A percentile compares a stretch with the other conserved stretches of the same genome.
Evolutionary conservation across 1,140 invertebrate genomes (phyloP).

Genomic region (Drosophila novamexicana): DNA sequence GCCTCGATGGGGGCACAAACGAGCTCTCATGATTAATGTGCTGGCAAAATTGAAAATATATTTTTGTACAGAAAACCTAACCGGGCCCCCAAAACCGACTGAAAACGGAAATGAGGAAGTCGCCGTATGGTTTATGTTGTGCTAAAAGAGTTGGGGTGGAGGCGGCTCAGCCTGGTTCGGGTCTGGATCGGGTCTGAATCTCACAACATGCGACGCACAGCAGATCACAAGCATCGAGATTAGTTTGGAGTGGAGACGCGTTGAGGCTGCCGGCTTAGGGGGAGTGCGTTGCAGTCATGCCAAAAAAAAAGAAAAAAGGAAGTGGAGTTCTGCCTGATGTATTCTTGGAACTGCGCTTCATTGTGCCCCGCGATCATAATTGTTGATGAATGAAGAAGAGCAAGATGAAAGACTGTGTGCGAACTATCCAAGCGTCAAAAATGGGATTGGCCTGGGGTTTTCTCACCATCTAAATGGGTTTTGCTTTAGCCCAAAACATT

Average conservation of each 20-base stretch:
- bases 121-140: constrained; percentile 77
- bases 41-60: constrained; percentile 79
- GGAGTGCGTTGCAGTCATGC: constrained; percentile 20
- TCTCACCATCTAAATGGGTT: background rate
- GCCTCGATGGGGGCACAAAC: constrained; percentile 53
- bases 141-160: constrained; percentile 70
- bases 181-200: constrained; percentile 42
- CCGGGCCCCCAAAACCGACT: constrained; percentile 24
- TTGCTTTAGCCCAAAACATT: background rate
- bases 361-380: constrained; percentile 24
- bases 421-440: constrained; percentile 6
- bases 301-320: constrained; percentile 18
- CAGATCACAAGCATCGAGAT: constrained; percentile 59
- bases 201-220: constrained; percentile 57
- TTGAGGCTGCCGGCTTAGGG: constrained; percentile 22
- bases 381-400: constrained; percentile 6
- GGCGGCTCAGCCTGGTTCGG: constrained; percentile 18
- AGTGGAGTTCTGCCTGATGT: constrained; percentile 27
- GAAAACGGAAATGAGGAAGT: constrained; percentile 75
- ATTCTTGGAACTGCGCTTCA: constrained; percentile 52
- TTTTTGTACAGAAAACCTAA: constrained; percentile 33
- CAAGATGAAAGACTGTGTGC: background rate
- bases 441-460: background rate
- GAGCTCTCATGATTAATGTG: constrained; percentile 75
- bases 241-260: constrained; percentile 44